A percentile compares a stretch with the other conserved stretches of the same genome.
Conservation (phyloP, 2,797 vertebrate genomes). For the Pangasius macronema region DNA sequence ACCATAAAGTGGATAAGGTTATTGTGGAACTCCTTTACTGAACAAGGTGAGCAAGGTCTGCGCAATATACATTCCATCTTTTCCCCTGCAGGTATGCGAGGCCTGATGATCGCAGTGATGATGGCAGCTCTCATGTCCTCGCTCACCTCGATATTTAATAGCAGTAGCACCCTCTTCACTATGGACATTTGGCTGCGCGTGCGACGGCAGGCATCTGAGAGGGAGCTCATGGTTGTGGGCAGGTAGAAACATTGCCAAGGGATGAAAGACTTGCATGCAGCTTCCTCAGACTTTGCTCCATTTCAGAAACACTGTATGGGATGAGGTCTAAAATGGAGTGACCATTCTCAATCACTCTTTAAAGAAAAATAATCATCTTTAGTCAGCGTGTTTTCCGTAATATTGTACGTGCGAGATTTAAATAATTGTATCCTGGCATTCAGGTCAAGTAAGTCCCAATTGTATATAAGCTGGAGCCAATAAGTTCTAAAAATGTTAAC, state of each 20-base stretch:
- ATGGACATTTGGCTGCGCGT: constrained; percentile 87
- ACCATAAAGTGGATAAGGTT: neutral
- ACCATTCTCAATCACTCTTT: neutral
- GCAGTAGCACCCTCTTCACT: constrained; percentile 91
- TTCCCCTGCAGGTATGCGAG: constrained; percentile 81
- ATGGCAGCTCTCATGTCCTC: constrained; percentile 95
- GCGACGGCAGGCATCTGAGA: constrained; percentile 78
- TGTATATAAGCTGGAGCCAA: neutral
- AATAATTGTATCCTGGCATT: neutral
- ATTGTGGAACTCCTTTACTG: neutral
- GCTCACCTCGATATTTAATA: constrained; percentile 96
- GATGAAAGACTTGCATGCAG: neutral
- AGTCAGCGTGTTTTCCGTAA: neutral
- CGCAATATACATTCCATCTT: neutral
- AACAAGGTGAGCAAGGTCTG: neutral
- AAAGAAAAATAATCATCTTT: constrained; percentile 6
- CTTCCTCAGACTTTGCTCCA: neutral
- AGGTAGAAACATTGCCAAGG: constrained; percentile 39
- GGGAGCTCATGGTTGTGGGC: constrained; percentile 88
- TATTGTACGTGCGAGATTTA: neutral
- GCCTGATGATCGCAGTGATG: constrained; percentile 94
- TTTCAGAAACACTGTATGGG: no score
- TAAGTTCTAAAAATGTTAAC: neutral
- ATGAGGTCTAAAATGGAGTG: neutral
- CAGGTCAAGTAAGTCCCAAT: neutral